Evolutionary conservation across 2,888 invertebrate species (phyloP), one percentile per base, ranked within the genome.

Genomic region (Busseola fusca): DNA sequence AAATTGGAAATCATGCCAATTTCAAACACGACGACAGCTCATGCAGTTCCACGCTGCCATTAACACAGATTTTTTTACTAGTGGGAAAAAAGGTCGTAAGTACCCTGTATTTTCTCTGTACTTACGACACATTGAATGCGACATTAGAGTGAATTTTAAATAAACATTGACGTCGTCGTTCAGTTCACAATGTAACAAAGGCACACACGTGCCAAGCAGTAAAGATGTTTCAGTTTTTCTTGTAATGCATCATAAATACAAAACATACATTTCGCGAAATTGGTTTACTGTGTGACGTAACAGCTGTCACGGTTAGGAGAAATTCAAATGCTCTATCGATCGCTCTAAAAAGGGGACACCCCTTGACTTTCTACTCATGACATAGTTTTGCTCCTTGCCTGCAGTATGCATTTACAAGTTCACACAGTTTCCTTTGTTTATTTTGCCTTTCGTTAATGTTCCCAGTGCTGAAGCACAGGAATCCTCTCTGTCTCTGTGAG

Each of bases 1-100:
- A 58, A 67, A 48, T 63, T 42, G n/a, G 58, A 76, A 68, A 69
- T 60, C 69, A 60, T 74, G 75, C 80, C 77, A 77, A 79, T 64
- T 69, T 60, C 45, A 40, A 74, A 50, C 80, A 77, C 63, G 65
- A n/a, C n/a, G 58, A 63, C 54, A 40, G 16, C 54, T 64, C 69
- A 79, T 74, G 68, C 34, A 30, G 52, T 74, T 69, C 27, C 14
- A n/a, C 30, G 40, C 1, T 25, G 54, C 4, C 37, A 57, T 56
- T 58, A 42, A 18, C 25, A 45, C 25, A 50, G 5, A 62, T 69
- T 69, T 64, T n/a, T 62, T 42, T 25, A 59, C 42, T n/a, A 45
- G 3, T 10, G 9, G 1, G 4, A 48, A 54, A 59, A 54, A 73
- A 54, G 25, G 30, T 58, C 34, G 18, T 50, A 54, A 59, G 6